Percentiles rank a stretch among this genome's conserved stretches.
Conservation (phyloP, 2,113 vertebrate species). For the Elaphurus davidianus region DNA sequence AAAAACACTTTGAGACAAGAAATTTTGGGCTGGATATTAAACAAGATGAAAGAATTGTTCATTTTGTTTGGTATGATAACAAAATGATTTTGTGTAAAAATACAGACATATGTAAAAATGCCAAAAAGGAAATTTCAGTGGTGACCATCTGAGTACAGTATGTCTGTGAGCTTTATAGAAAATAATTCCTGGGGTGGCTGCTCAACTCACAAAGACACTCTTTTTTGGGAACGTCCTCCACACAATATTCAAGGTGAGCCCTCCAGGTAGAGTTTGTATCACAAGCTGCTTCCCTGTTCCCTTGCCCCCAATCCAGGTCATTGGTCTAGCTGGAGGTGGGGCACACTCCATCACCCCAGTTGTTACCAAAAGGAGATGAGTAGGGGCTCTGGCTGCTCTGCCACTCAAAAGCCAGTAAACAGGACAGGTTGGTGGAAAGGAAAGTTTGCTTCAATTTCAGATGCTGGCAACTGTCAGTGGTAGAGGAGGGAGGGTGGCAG, state of each 20-base stretch:
- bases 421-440: background rate
- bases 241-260: background rate
- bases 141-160: background rate
- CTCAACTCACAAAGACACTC: background rate
- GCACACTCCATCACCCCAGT: background rate
- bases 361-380: background rate
- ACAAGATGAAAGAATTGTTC: background rate
- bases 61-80: background rate
- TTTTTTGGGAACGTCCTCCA: background rate
- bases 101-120: background rate
- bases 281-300: too few species aligned
- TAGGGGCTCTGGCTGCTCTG: background rate
- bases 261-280: background rate
- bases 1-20: background rate
- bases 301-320: background rate
- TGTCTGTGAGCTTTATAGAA: background rate
- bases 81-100: background rate
- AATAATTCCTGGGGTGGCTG: background rate
- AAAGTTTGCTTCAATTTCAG: background rate
- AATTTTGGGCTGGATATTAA: background rate
- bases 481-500: background rate
- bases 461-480: background rate
- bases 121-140: background rate
- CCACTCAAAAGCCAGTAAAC: background rate
- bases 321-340: background rate